Base-by-base conservation (phyloP, 30 jellyfish, hydroid and myxozoan species). In the Calvadosia cruxmelitensis region DNA sequence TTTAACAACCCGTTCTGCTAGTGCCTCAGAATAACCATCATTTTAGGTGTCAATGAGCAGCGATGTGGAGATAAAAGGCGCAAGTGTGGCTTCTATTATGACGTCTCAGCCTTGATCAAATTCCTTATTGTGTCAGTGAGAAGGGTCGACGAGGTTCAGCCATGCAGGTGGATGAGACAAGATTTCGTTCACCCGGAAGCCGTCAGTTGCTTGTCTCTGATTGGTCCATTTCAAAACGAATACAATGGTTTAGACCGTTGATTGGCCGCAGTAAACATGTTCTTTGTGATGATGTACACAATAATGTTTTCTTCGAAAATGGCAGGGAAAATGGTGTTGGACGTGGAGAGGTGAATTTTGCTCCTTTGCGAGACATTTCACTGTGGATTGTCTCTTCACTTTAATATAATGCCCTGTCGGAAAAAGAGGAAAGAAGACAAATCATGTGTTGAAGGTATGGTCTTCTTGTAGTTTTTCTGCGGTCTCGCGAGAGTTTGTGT, bases 121-220 rank as follows among this genome's bases (percentile, higher is more conserved):
- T 10, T 42, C 10, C 15, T 5, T 10, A 5, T 42, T 5, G 10
- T 42, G 57, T 42, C 57, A 5, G 10, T 20, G 20, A 42, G 57
- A 20, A 42, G 20, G 57, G 57, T 42, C 57, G 57, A 42, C 57
- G 57, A 42, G 57, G 57, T 20, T 5, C 10, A 42, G 20, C 57
- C 20, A 5, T 42, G 57, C 20, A 5, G 57, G 15, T 5, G 57
- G 20, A 42, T 42, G 57, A 42, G 57, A 42, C 57, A 42, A 42
- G 57, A 42, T 42, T 42, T 42, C 57, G 57, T 42, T 42, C 57
- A 42, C 57, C 57, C 57, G 57, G 57, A 42, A 42, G 57, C 20
- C 57, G 15, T 42, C 57, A 42, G 10, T 42, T 20, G 57, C 20
- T 42, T 5, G 20, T 5, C 57, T 42, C n/a, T 42, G 57, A 42